Evolutionary conservation across 2,797 vertebrate genomes (phyloP).

Genomic region (Pseudotriccus pelzelni): DNA sequence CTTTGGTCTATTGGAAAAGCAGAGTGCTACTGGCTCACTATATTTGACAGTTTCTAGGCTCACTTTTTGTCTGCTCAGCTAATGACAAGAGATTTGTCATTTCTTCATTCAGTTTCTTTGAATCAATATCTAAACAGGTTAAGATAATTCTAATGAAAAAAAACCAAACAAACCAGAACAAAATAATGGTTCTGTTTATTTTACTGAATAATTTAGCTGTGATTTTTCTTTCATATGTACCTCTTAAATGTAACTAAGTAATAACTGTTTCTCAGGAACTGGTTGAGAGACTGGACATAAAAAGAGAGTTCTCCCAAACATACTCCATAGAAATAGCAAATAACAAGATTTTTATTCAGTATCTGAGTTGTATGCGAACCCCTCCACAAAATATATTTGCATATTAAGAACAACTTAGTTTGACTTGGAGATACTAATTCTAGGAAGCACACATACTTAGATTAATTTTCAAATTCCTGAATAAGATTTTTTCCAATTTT

Average conservation of each 20-base stretch:
- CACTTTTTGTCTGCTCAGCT: not conserved
- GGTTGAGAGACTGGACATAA: not conserved
- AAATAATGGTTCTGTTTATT: not conserved
- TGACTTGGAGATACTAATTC: not conserved
- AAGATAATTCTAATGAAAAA: not conserved
- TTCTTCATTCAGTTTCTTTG: not conserved
- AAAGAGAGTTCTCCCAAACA: not conserved
- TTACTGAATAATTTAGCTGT: not conserved
- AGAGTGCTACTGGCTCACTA: not conserved
- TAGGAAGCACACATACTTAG: rapidly evolving
- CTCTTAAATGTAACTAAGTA: not conserved
- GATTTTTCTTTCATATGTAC: not conserved
- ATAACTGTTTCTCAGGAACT: not conserved
- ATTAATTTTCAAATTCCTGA: not conserved
- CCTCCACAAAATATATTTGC: not conserved
- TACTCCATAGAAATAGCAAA: not conserved
- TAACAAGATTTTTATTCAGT: not conserved
- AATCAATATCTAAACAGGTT: not conserved
- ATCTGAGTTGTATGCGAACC: not conserved
- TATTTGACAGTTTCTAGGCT: not conserved
- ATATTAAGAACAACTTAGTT: not conserved
- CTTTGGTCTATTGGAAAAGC: not conserved
- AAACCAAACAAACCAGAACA: not conserved
- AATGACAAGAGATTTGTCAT: not conserved
- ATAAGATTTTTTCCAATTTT: not conserved